Conservation (phyloP, 2,797 vertebrate genomes). For the Bovichtus variegatus region DNA sequence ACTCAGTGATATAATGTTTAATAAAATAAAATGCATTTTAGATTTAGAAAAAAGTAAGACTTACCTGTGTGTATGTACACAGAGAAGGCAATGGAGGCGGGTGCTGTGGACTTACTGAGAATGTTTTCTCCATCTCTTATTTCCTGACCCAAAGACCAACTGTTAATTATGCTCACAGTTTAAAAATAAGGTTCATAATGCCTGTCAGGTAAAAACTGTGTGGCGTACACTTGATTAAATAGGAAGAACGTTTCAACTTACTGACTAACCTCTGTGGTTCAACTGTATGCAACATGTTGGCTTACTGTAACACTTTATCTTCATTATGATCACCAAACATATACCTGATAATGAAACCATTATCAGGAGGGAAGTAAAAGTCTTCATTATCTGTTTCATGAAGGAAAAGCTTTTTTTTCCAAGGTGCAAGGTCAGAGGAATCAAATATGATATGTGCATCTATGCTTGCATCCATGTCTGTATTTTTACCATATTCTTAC, state of each 20-base stretch:
- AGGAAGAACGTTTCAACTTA: background rate
- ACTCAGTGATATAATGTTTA: background rate
- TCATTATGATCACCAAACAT: background rate
- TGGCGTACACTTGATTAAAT: background rate
- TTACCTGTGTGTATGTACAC: background rate
- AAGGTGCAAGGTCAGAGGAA: too few species aligned
- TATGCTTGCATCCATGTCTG: background rate
- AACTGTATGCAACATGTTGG: background rate
- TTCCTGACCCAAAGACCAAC: background rate
- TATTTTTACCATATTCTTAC: constrained; percentile 10
- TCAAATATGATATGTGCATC: background rate
- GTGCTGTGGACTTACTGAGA: background rate
- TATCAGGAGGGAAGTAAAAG: too few species aligned
- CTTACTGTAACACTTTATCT: constrained; percentile 4
- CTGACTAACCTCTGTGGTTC: background rate
- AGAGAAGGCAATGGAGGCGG: background rate
- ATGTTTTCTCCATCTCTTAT: background rate
- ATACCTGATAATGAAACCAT: background rate
- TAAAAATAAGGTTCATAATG: background rate
- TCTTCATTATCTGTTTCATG: too few species aligned
- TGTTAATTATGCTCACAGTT: background rate
- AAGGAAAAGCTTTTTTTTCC: too few species aligned
- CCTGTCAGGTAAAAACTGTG: background rate
- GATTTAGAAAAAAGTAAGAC: too few species aligned
- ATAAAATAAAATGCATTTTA: too few species aligned